Percentiles rank a stretch among this genome's conserved stretches.
phyloP scores from a whole-genome alignment of 2,113 vertebrate species.

The Isichthys henryi region DNA sequence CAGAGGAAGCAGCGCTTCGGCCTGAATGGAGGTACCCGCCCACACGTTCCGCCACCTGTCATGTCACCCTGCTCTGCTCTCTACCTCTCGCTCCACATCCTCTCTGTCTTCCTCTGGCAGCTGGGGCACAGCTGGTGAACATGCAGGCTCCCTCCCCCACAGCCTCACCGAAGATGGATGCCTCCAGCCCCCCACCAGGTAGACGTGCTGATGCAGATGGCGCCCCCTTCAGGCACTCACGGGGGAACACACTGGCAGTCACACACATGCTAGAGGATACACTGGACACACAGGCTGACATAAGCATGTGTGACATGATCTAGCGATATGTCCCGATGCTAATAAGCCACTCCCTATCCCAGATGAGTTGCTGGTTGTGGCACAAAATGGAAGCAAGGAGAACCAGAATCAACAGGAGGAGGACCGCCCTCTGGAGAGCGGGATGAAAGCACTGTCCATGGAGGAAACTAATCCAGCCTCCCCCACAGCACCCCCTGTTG shows the following conservation, averaged over 20 bases:
- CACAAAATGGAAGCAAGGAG: not conserved
- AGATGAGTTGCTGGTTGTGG: not conserved
- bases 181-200: not conserved
- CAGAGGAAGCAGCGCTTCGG: constrained; percentile 64
- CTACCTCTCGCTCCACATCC: not conserved
- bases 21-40: not conserved
- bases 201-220: not conserved
- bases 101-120: not conserved
- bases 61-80: not conserved
- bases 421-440: not conserved
- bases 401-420: not conserved
- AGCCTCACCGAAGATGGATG: not conserved
- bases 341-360: not conserved
- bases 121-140: not conserved
- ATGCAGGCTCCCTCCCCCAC: not conserved
- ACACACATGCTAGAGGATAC: not conserved
- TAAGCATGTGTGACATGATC: not conserved
- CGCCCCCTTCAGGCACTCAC: not conserved
- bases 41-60: not conserved
- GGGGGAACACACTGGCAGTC: not conserved
- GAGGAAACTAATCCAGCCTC: constrained; percentile 65
- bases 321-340: not conserved
- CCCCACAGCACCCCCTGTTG: constrained; percentile 74
- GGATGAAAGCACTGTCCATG: not conserved
- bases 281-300: not conserved